phyloP scores from a whole-genome alignment of 2,888 invertebrate genomes.

The Eupithecia insigniata region DNA sequence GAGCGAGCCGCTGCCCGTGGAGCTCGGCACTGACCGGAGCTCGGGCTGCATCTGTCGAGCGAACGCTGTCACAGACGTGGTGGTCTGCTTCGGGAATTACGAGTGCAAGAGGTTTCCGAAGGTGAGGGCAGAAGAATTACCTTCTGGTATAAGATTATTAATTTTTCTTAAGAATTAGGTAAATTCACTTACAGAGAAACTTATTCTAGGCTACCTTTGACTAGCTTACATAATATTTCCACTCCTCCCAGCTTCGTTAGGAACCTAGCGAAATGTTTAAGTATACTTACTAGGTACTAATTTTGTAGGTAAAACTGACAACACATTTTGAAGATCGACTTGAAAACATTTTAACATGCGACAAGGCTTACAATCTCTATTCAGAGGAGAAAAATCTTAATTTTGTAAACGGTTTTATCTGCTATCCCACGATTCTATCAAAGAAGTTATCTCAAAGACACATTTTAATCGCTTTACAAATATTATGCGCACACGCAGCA shows the following conservation, averaged over 20 bases:
- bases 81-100: conserved; percentile 83
- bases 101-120: conserved; percentile 79
- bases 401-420: not conserved
- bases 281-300: not conserved
- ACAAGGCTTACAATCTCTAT: not conserved
- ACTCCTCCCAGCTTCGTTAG: not conserved
- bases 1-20: conserved; percentile 62
- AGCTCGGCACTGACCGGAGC: conserved; percentile 62
- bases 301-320: not conserved
- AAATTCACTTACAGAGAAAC: too few species aligned
- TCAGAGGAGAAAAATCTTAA: not conserved
- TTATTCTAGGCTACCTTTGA: not conserved
- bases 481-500: conserved; percentile 37
- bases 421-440: conserved; percentile 15
- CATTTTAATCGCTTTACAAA: conserved; percentile 31
- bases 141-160: too few species aligned
- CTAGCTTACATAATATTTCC: not conserved
- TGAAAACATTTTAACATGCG: not conserved
- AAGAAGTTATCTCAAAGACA: conserved; percentile 24
- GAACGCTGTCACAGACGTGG: conserved; percentile 56
- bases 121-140: conserved; percentile 50
- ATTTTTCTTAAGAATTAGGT: too few species aligned
- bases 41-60: conserved; percentile 83
- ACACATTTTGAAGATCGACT: not conserved
- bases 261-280: not conserved